A percentile compares a stretch with the other conserved stretches of the same genome.
phyloP scores from a whole-genome alignment of 2,797 vertebrate genomes.

The Pseudopleuronectes americanus region DNA sequence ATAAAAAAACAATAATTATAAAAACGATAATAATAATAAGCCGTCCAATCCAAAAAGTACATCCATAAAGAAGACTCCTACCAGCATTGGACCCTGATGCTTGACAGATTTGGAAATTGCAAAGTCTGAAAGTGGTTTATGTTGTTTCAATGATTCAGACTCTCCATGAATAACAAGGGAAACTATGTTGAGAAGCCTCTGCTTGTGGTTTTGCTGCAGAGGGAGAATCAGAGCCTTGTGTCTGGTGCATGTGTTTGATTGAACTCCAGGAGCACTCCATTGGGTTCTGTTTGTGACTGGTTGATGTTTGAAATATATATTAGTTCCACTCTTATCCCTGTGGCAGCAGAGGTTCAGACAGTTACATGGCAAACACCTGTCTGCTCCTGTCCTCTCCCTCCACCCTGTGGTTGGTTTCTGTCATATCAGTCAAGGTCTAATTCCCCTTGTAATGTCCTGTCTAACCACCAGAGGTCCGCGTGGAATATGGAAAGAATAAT shows the following conservation, averaged over 20 bases:
- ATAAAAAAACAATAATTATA: no score
- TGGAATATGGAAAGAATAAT: no score
- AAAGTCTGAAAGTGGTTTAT: not conserved
- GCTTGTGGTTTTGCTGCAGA: not conserved
- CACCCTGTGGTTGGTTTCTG: constrained; percentile 42
- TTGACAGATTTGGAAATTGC: not conserved
- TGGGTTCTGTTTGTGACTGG: not conserved
- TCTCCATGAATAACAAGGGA: not conserved
- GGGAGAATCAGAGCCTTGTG: not conserved
- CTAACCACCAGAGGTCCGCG: constrained; percentile 53
- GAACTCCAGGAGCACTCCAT: no score
- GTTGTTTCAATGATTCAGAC: not conserved
- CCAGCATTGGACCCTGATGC: no score
- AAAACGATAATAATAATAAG: no score
- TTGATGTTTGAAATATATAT: not conserved
- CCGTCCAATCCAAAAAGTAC: no score
- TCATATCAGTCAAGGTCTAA: not conserved
- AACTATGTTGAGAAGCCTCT: not conserved
- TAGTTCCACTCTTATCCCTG: not conserved
- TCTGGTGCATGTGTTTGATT: no score
- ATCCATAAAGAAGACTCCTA: no score
- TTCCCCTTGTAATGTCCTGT: constrained; percentile 6
- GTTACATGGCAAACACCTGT: not conserved
- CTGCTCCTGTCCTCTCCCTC: constrained; percentile 32
- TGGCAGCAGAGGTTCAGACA: not conserved